Percentiles rank a stretch among this genome's conserved stretches.
phyloP scores from a whole-genome alignment of 1,140 invertebrate genomes.

The Bombus vancouverensis region DNA sequence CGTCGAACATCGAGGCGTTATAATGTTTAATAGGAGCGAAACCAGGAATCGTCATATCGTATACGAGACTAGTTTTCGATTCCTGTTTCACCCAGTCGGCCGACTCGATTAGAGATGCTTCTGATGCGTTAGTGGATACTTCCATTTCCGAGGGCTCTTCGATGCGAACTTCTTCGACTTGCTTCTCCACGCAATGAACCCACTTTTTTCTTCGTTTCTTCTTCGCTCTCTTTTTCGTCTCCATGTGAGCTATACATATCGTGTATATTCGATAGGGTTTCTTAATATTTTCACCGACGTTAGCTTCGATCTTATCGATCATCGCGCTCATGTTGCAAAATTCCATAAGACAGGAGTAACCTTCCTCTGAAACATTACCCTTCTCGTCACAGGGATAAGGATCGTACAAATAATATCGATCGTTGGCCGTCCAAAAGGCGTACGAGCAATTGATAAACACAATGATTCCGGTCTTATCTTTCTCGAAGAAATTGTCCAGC shows the following conservation, averaged over 20 bases:
- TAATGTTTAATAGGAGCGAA: conserved; percentile 68
- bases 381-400: conserved; percentile 76
- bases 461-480: conserved; percentile 75
- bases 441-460: conserved; percentile 72
- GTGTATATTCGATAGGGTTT: conserved; percentile 73
- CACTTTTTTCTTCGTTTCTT: conserved; percentile 36
- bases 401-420: conserved; percentile 75
- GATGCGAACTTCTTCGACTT: neutral
- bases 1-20: conserved; percentile 73
- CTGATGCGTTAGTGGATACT: conserved; percentile 9
- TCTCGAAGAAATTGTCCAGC: conserved; percentile 65
- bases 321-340: conserved; percentile 64
- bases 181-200: conserved; percentile 17
- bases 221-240: conserved; percentile 37
- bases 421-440: conserved; percentile 73
- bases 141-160: neutral
- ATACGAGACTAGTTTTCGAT: conserved; percentile 26
- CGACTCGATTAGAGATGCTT: conserved; percentile 72
- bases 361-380: conserved; percentile 59
- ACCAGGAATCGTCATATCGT: conserved; percentile 54
- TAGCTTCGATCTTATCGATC: conserved; percentile 66
- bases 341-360: conserved; percentile 70
- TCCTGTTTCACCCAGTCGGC: conserved; percentile 66
- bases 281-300: conserved; percentile 52
- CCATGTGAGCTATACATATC: conserved; percentile 71